Conservation (phyloP, 2,113 vertebrate genomes). For the Misgurnus mizolepis region DNA sequence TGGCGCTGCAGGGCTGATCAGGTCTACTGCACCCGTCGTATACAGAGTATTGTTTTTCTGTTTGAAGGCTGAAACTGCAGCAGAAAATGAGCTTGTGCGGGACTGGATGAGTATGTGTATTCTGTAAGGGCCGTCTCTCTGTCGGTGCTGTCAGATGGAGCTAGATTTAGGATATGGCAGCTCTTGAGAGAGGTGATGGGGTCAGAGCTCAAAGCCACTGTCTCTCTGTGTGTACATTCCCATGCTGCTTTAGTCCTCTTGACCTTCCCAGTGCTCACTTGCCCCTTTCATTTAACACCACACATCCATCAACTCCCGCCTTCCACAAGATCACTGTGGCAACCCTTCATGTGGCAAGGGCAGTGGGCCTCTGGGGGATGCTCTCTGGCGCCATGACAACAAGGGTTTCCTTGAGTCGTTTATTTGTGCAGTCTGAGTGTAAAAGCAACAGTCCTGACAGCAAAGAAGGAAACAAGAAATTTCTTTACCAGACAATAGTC, state of each 20-base stretch:
- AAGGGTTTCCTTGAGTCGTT: slow-evolving; percentile 35
- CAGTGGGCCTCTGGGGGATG: slow-evolving; percentile 36
- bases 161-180: slow-evolving; percentile 36
- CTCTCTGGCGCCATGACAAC: slow-evolving; percentile 55
- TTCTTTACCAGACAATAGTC: too few species aligned
- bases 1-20: too few species aligned
- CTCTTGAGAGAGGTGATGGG: slow-evolving; percentile 28
- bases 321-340: slow-evolving; percentile 49
- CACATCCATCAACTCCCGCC: slow-evolving; percentile 52
- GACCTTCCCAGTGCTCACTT: slow-evolving; percentile 47
- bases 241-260: slow-evolving; percentile 53
- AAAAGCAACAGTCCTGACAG: slow-evolving; percentile 8
- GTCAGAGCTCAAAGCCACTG: slow-evolving; percentile 16
- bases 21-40: too few species aligned
- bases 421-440: slow-evolving; percentile 9
- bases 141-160: slow-evolving; percentile 26
- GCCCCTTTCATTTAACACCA: slow-evolving; percentile 41
- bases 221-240: slow-evolving; percentile 57
- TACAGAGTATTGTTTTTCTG: not conserved
- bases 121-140: slow-evolving; percentile 21
- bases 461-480: not conserved
- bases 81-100: slow-evolving; percentile 15
- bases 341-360: slow-evolving; percentile 45
- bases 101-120: slow-evolving; percentile 15
- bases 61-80: slow-evolving; percentile 2